Percentiles rank a stretch among this genome's conserved stretches.
These are phyloP conservation scores for Tolypeutes matacus DNA, from an alignment of 2,797 vertebrate genomes.

Conservation along the genomic window DNA sequence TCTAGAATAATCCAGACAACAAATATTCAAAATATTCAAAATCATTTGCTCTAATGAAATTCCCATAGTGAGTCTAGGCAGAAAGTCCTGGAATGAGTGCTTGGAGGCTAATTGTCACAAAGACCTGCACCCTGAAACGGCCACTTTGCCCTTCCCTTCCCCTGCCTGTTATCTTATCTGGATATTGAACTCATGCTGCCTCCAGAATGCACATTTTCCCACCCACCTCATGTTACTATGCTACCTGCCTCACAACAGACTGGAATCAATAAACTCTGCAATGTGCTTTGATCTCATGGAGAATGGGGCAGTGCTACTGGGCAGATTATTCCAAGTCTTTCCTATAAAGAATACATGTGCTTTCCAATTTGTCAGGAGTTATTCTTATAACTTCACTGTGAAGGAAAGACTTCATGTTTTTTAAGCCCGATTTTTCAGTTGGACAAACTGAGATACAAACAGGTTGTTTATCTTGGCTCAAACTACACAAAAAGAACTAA, in stretches of 20 bases:
- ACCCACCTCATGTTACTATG: not conserved
- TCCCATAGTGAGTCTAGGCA: not conserved
- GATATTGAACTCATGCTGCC: not conserved
- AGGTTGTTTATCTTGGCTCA: not conserved
- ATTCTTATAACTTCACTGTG: not conserved
- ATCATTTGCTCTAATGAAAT: not conserved
- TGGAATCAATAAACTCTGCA: not conserved
- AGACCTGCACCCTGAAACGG: not conserved
- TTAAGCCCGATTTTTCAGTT: not conserved
- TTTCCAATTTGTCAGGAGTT: not conserved
- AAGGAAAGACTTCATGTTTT: not conserved
- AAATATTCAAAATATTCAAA: conserved; percentile 42
- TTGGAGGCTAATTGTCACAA: not conserved
- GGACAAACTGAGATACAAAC: not conserved
- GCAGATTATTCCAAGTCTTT: not conserved
- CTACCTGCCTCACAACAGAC: not conserved
- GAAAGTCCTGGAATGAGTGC: not conserved
- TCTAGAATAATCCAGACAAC: conserved; percentile 2
- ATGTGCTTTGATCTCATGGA: not conserved
- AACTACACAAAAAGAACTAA: not conserved
- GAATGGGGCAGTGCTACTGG: not conserved
- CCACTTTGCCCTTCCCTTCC: not conserved
- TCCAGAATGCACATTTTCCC: not conserved
- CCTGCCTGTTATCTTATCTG: not conserved
- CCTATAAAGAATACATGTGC: not conserved